Conservation (phyloP, 2,888 invertebrate species). For the Phaonia tiefii region DNA sequence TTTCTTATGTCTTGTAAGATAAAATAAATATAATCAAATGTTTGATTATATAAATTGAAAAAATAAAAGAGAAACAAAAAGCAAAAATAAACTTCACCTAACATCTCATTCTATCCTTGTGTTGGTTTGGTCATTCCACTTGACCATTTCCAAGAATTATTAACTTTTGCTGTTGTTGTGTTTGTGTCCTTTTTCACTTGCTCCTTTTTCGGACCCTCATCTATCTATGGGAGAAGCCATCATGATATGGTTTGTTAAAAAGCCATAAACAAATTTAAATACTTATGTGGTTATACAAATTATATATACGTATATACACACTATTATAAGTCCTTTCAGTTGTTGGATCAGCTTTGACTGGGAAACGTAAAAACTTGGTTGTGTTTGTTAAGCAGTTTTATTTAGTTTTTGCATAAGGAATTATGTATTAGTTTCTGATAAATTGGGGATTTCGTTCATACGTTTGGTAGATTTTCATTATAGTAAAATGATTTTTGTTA, state of each 20-base stretch:
- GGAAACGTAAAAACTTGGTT: too few relatives aligned
- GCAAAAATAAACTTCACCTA: too few relatives aligned
- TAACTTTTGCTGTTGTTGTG: slow-evolving; percentile 40
- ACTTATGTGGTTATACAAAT: slow-evolving; percentile 41
- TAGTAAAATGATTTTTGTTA: too few relatives aligned
- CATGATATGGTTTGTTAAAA: slow-evolving; percentile 41
- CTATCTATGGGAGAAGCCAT: neutral
- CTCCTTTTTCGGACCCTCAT: neutral
- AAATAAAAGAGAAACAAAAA: too few relatives aligned
- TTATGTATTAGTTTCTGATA: too few relatives aligned
- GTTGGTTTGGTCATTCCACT: neutral
- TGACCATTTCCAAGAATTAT: slow-evolving; percentile 28
- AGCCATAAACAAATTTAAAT: slow-evolving; percentile 54
- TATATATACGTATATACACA: neutral
- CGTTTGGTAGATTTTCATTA: too few relatives aligned
- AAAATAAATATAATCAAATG: slow-evolving; percentile 44
- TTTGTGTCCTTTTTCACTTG: slow-evolving; percentile 17
- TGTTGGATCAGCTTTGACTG: too few relatives aligned
- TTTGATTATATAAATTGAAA: slow-evolving; percentile 46
- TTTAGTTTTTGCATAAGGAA: too few relatives aligned
- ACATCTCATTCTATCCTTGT: slow-evolving; percentile 15
- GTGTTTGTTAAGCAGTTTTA: too few relatives aligned
- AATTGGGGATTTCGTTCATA: too few relatives aligned
- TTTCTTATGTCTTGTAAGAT: slow-evolving; percentile 22
- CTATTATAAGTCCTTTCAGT: too few relatives aligned